These are phyloP conservation scores for Mormyrops attenuatus DNA, from an alignment of 2,797 vertebrate genomes.

Conservation along the genomic window DNA sequence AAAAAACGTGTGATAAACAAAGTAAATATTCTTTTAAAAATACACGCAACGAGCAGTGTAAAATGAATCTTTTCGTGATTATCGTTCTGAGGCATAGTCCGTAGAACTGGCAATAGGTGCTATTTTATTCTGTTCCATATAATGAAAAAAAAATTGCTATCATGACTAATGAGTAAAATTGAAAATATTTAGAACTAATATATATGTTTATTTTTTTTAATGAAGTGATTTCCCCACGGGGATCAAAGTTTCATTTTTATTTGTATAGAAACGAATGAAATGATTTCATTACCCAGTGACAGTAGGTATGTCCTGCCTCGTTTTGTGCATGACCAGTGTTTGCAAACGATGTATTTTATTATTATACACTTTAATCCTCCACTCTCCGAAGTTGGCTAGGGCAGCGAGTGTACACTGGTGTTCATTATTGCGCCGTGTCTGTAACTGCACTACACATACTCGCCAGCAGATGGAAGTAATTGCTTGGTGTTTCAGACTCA, in stretches of 20 bases:
- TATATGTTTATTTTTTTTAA: background rate
- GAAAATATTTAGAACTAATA: background rate
- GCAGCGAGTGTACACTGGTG: background rate
- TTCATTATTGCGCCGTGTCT: background rate
- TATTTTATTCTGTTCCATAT: background rate
- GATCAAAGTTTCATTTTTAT: background rate
- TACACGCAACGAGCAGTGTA: background rate
- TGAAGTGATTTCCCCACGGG: background rate
- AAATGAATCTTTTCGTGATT: background rate
- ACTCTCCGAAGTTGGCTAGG: background rate
- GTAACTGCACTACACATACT: background rate
- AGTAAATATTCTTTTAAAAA: background rate
- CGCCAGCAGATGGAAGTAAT: slow-evolving; percentile 16
- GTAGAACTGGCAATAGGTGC: background rate
- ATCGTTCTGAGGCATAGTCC: background rate
- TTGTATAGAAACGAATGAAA: background rate
- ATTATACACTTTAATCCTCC: background rate
- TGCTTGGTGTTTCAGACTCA: background rate
- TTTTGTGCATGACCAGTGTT: background rate
- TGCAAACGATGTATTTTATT: background rate
- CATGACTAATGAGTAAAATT: background rate
- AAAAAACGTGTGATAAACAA: background rate
- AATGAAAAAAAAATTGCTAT: background rate
- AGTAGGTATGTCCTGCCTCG: background rate
- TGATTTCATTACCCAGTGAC: background rate